Percentiles rank a stretch among this genome's conserved stretches.
Conservation (phyloP, 2,113 vertebrate species). For the Phalacrocorax brasilianus region DNA sequence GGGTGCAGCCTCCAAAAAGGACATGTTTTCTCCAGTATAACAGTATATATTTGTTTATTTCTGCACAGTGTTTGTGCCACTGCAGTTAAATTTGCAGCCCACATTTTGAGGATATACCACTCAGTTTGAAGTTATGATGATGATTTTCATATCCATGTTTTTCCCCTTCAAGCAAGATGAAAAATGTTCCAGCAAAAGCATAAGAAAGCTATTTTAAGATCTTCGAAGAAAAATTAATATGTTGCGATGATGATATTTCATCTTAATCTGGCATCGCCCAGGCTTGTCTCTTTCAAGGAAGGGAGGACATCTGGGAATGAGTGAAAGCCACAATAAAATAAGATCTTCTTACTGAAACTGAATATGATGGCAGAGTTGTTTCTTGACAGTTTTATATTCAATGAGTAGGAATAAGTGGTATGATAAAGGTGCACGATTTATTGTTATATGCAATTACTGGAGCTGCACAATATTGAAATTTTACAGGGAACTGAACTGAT, state of each 20-base stretch:
- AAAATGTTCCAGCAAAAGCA: constrained; percentile 55
- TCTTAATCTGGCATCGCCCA: constrained; percentile 55
- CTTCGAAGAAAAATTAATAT: constrained; percentile 57
- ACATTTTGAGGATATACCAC: constrained; percentile 55
- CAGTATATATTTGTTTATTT: constrained; percentile 67
- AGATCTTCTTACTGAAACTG: constrained; percentile 24
- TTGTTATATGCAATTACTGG: constrained; percentile 24
- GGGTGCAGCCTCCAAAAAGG: constrained; percentile 63
- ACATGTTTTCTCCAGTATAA: constrained; percentile 39
- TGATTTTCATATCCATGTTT: constrained; percentile 48
- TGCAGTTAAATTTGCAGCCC: constrained; percentile 47
- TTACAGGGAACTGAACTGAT: constrained; percentile 8
- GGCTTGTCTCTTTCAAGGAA: constrained; percentile 64
- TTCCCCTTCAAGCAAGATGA: constrained; percentile 48
- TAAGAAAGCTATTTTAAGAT: constrained; percentile 62
- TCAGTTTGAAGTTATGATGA: constrained; percentile 29
- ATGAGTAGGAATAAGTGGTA: constrained; percentile 28
- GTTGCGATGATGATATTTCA: constrained; percentile 63
- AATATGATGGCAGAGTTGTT: constrained; percentile 40
- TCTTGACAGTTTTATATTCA: constrained; percentile 60
- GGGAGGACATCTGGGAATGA: constrained; percentile 63
- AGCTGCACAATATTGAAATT: constrained; percentile 35
- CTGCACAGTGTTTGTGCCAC: constrained; percentile 39
- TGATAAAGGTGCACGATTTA: constrained; percentile 39
- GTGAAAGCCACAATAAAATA: constrained; percentile 64